Evolutionary conservation across 2,888 invertebrate species (phyloP).

Genomic region (Mellilla xanthometata): DNA sequence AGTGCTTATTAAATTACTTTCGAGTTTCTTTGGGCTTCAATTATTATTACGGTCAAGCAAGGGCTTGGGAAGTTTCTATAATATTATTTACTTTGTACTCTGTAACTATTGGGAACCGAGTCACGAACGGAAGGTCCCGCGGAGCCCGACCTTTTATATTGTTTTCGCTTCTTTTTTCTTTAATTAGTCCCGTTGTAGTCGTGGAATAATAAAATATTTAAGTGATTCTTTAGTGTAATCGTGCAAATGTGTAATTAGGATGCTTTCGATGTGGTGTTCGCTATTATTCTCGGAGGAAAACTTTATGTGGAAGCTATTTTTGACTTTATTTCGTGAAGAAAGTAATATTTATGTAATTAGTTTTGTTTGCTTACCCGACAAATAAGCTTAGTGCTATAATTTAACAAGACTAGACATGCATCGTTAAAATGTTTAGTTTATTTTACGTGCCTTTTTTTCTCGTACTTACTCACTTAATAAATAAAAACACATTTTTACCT

Average conservation of each 20-base stretch:
- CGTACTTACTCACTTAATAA: no score
- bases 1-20: constrained; percentile 18
- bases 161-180: constrained; percentile 53
- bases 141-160: constrained; percentile 48
- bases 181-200: constrained; percentile 52
- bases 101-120: constrained; percentile 40
- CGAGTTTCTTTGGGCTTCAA: constrained; percentile 20
- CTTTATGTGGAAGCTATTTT: constrained; percentile 8
- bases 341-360: no score
- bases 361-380: no score
- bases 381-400: no score
- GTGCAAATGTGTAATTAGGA: constrained; percentile 28
- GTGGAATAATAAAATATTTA: constrained; percentile 48
- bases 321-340: not conserved
- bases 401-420: no score
- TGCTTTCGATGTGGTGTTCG: constrained; percentile 2
- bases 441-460: no score
- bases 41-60: constrained; percentile 36
- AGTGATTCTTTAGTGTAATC: constrained; percentile 31
- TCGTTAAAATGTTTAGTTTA: no score
- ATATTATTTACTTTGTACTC: constrained; percentile 42
- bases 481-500: no score
- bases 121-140: constrained; percentile 52
- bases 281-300: constrained; percentile 9
- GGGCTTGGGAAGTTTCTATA: constrained; percentile 33